These are phyloP conservation scores for Scaptomyza hsui DNA, from an alignment of 1,140 invertebrate species.

Conservation along the genomic window DNA sequence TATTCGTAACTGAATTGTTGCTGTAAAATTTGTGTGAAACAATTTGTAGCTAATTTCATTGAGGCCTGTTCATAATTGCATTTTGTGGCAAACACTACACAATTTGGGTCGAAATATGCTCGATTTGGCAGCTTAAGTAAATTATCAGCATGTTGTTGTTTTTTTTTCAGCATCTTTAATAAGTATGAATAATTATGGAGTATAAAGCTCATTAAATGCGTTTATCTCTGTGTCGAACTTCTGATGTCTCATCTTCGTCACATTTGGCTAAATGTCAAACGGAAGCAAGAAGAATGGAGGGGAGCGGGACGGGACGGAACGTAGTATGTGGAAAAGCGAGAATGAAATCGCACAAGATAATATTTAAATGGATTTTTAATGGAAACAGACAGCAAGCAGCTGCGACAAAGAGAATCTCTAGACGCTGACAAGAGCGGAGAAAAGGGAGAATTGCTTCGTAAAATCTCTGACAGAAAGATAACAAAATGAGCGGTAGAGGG, in stretches of 20 bases:
- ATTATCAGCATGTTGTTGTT: constrained; percentile 3
- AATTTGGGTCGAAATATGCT: constrained; percentile 1
- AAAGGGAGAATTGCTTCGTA: not conserved
- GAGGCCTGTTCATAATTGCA: constrained; percentile 18
- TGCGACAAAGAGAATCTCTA: constrained; percentile 13
- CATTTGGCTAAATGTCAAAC: constrained; percentile 64
- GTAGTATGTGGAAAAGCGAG: constrained; percentile 23
- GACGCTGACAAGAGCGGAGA: not conserved
- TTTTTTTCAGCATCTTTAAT: not conserved
- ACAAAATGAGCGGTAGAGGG: constrained; percentile 11
- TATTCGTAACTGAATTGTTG: constrained; percentile 18
- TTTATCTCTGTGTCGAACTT: constrained; percentile 22
- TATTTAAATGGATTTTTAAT: constrained; percentile 74
- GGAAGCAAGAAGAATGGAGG: constrained; percentile 25
- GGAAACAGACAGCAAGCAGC: constrained; percentile 49
- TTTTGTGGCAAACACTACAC: constrained; percentile 25
- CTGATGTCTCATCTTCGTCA: constrained; percentile 15
- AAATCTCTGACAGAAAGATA: constrained; percentile 43
- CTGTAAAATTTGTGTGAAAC: constrained; percentile 22
- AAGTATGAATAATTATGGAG: constrained; percentile 24
- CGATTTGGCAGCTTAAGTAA: constrained; percentile 9
- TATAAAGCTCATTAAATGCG: constrained; percentile 32
- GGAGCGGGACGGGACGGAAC: constrained; percentile 19
- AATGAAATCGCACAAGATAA: constrained; percentile 52
- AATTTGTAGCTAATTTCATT: constrained; percentile 39